Percentiles rank a stretch among this genome's conserved stretches.
Evolutionary conservation across 2,113 vertebrate species (phyloP).

Genomic region (Spheniscus mendiculus): DNA sequence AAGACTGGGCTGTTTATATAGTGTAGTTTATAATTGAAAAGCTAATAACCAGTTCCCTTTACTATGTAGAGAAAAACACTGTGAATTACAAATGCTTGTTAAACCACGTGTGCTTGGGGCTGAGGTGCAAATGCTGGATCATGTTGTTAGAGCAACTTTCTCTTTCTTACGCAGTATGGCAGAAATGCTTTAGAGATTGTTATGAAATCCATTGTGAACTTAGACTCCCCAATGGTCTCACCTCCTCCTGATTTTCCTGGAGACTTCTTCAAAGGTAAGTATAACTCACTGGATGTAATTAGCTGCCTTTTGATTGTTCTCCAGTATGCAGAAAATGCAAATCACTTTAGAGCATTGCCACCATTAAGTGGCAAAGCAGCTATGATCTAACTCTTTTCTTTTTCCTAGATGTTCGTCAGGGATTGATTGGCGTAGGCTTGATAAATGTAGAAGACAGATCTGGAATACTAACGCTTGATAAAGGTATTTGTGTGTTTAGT

Average conservation of each 20-base stretch:
- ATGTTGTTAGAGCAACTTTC: background rate
- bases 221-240: slow-evolving; percentile 91
- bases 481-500: slow-evolving; percentile 79
- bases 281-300: background rate
- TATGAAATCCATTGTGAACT: slow-evolving; percentile 98
- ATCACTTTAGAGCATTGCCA: background rate
- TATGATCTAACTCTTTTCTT: background rate
- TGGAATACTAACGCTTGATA: slow-evolving; percentile 89
- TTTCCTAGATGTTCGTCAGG: slow-evolving; percentile 88
- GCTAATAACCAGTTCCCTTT: background rate
- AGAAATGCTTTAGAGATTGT: slow-evolving; percentile 97
- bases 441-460: slow-evolving; percentile 94
- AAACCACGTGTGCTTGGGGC: background rate
- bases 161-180: slow-evolving; percentile 83
- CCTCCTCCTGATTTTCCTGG: slow-evolving; percentile 92
- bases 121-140: background rate
- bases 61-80: background rate
- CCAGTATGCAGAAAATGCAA: background rate
- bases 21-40: background rate
- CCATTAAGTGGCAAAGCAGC: background rate
- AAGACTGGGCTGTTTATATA: background rate
- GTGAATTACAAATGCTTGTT: background rate
- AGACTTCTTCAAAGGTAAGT: slow-evolving; percentile 96
- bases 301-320: background rate
- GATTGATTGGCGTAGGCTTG: slow-evolving; percentile 94